Evolutionary conservation across 2,797 vertebrate genomes (phyloP).

Genomic region (Pangasius mekongensis): DNA sequence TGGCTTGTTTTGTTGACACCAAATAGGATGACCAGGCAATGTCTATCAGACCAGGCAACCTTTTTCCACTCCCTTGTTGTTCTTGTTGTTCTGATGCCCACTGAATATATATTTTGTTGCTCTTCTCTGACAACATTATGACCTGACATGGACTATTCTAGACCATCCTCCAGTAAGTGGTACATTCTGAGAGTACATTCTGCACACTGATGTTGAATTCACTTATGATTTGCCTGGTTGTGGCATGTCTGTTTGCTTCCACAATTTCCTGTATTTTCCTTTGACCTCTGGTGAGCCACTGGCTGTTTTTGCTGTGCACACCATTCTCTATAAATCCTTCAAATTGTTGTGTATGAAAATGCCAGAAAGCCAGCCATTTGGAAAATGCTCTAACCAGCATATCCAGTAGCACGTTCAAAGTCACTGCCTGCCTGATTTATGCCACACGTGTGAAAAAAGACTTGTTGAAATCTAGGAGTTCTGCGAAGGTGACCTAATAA

Average conservation of each 20-base stretch:
- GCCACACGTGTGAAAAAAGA: not conserved
- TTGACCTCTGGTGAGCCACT: not conserved
- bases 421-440: not conserved
- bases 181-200: conserved; percentile 42
- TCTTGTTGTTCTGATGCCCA: not conserved
- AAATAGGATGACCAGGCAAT: not conserved
- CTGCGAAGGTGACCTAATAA: not conserved
- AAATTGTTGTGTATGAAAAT: not conserved
- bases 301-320: not conserved
- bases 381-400: not conserved
- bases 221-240: not conserved
- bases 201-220: conserved; percentile 42
- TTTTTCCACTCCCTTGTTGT: not conserved
- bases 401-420: not conserved
- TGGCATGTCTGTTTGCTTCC: not conserved
- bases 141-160: not conserved
- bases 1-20: not conserved
- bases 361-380: not conserved
- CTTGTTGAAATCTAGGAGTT: not conserved
- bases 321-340: not conserved
- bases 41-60: not conserved
- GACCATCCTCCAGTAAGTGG: not conserved
- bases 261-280: not conserved
- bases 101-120: not conserved
- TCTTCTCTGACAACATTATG: not conserved